Evolutionary conservation across 2,113 vertebrate species (phyloP).

Genomic region (Coreoperca whiteheadi): DNA sequence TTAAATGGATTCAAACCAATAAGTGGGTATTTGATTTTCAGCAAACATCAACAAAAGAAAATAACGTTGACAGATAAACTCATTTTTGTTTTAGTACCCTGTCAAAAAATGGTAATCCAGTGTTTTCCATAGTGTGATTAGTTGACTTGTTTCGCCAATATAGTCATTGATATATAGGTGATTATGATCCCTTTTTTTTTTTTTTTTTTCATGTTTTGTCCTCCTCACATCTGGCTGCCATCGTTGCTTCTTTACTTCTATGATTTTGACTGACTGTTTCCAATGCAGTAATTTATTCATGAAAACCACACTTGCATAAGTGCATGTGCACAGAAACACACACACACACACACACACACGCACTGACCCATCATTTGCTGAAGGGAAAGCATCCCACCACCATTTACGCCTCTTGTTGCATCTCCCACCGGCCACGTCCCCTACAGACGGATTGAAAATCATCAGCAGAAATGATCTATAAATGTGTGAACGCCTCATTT

Average conservation of each 20-base stretch:
- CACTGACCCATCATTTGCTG: conserved; percentile 28
- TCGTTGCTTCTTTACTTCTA: background rate
- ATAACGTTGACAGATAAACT: too few relatives aligned
- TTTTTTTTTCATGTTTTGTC: background rate
- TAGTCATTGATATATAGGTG: background rate
- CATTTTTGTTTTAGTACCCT: background rate
- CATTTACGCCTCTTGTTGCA: conserved; percentile 60
- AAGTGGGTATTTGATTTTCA: background rate
- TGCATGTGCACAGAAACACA: background rate
- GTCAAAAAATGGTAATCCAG: background rate
- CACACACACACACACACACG: conserved; percentile 22
- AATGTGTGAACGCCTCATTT: conserved; percentile 72
- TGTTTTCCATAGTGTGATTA: background rate
- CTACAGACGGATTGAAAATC: conserved; percentile 51
- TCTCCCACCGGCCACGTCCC: conserved; percentile 55
- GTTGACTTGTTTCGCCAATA: background rate
- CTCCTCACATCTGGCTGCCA: background rate
- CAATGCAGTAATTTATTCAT: conserved; percentile 25
- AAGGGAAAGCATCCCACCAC: conserved; percentile 53
- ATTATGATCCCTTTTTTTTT: background rate
- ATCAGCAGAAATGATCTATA: conserved; percentile 62
- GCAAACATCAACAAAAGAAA: background rate
- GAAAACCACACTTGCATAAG: conserved; percentile 23
- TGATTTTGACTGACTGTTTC: background rate
- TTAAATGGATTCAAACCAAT: background rate